These are phyloP conservation scores for Schizopygopsis malacanthus DNA, from an alignment of 2,797 vertebrate species.

Conservation along the genomic window DNA sequence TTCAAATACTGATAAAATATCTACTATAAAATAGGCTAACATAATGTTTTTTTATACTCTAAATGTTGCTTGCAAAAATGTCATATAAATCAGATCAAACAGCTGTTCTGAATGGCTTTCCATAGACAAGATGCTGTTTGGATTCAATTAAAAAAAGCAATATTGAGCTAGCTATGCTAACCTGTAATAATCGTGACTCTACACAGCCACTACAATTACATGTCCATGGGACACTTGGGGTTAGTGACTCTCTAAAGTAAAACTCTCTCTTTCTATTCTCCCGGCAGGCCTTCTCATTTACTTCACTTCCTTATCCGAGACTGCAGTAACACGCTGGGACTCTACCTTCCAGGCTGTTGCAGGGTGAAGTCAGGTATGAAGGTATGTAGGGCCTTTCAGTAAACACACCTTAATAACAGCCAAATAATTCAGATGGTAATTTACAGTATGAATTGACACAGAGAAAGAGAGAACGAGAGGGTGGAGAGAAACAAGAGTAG, in stretches of 20 bases:
- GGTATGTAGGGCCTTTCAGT: conserved; percentile 22
- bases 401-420: conserved; percentile 19
- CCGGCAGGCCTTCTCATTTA: neutral
- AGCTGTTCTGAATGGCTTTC: too few relatives aligned
- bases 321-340: neutral
- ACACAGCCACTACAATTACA: neutral
- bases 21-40: too few relatives aligned
- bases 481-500: neutral
- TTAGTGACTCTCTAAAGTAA: neutral
- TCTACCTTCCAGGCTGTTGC: conserved; percentile 19
- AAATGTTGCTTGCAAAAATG: neutral
- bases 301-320: conserved; percentile 25
- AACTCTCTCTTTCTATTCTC: neutral
- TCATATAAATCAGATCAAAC: neutral
- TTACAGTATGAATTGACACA: conserved; percentile 14
- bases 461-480: conserved; percentile 24
- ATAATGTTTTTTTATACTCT: neutral
- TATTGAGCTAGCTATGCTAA: neutral
- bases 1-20: too few relatives aligned
- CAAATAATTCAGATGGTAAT: conserved; percentile 27
- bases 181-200: neutral
- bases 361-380: conserved; percentile 24
- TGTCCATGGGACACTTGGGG: neutral
- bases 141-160: neutral
- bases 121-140: too few relatives aligned